These are phyloP conservation scores for Archilochus colubris DNA, from an alignment of 2,113 vertebrate species.

Conservation along the genomic window DNA sequence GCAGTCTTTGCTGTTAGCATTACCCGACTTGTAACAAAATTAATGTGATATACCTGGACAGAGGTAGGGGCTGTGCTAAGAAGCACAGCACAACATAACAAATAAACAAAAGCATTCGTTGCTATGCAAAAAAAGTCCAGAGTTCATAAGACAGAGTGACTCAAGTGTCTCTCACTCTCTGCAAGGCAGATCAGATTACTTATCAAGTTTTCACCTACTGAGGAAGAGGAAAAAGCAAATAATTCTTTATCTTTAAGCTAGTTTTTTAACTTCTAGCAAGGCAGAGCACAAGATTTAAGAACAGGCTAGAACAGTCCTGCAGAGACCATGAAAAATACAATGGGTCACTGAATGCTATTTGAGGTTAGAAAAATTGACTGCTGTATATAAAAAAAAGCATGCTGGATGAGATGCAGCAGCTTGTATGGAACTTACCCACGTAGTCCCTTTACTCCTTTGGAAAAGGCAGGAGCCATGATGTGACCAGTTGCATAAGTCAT, in stretches of 20 bases:
- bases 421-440: accelerated
- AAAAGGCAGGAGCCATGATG: not conserved
- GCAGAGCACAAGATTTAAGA: not conserved
- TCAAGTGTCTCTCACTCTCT: not conserved
- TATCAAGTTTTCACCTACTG: not conserved
- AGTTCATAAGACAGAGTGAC: not conserved
- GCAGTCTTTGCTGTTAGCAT: not conserved
- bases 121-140: not conserved
- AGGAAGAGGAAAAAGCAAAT: not conserved
- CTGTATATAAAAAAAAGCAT: not conserved
- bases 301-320: not conserved
- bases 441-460: not conserved
- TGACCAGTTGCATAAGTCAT: accelerated
- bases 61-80: not conserved
- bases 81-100: not conserved
- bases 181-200: not conserved
- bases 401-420: not conserved
- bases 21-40: not conserved
- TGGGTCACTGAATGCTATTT: not conserved
- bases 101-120: not conserved
- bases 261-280: not conserved
- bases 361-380: not conserved
- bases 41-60: not conserved
- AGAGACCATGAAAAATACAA: not conserved
- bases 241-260: not conserved